These are phyloP conservation scores for Haliaeetus leucogaster DNA, from an alignment of 2,113 vertebrate species.

Conservation along the genomic window DNA sequence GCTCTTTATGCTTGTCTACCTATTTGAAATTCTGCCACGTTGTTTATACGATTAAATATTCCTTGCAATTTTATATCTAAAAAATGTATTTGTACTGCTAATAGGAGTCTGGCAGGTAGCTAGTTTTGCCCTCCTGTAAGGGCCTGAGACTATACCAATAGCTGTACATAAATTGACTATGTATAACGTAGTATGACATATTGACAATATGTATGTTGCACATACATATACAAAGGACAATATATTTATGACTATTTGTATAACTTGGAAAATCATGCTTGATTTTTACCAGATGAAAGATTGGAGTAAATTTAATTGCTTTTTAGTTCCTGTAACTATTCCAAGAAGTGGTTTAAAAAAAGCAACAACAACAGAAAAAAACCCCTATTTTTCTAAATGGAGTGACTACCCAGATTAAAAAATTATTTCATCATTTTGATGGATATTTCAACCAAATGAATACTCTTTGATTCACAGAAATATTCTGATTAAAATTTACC, in stretches of 20 bases:
- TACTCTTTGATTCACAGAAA: neutral
- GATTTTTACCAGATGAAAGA: neutral
- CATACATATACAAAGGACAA: neutral
- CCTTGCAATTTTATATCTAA: neutral
- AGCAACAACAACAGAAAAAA: neutral
- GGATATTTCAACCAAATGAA: neutral
- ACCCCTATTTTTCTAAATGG: neutral
- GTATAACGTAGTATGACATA: neutral
- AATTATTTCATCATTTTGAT: neutral
- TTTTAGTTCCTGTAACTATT: neutral
- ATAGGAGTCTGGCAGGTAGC: neutral
- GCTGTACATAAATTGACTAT: neutral
- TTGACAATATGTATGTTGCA: neutral
- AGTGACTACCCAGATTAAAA: neutral
- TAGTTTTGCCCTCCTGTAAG: neutral
- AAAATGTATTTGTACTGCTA: neutral
- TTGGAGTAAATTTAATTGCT: neutral
- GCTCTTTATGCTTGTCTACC: neutral
- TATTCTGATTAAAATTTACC: neutral
- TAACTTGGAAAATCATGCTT: neutral
- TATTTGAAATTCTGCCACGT: neutral
- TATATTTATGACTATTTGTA: neutral
- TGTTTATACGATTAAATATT: neutral
- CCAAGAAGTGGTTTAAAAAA: neutral
- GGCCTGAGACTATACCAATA: accelerated